phyloP scores from a whole-genome alignment of 2,888 invertebrate genomes.

The Dryobotodes eremita region DNA sequence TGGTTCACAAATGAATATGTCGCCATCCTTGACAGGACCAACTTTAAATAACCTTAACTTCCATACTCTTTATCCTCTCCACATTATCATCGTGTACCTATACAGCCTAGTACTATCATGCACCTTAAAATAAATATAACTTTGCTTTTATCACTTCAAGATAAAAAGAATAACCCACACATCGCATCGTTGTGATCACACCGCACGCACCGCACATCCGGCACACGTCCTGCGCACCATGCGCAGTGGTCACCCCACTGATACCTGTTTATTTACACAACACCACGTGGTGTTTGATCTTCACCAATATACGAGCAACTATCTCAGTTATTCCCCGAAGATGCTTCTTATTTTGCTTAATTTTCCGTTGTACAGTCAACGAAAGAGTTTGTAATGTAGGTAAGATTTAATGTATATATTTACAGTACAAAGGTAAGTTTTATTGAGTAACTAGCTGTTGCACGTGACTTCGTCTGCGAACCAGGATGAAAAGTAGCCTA shows the following conservation, averaged over 20 bases:
- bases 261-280: conserved; percentile 50
- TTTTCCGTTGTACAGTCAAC: background rate
- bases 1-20: background rate
- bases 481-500: no score
- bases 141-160: background rate
- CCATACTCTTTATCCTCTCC: background rate
- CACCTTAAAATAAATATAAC: background rate
- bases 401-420: background rate
- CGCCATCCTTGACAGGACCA: background rate
- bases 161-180: background rate
- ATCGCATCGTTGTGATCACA: background rate
- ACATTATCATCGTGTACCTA: background rate
- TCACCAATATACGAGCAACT: conserved; percentile 15
- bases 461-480: no score
- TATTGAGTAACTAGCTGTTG: no score
- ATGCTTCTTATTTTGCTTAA: background rate
- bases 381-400: background rate
- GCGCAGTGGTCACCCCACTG: conserved; percentile 19
- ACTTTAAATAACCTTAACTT: background rate
- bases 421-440: background rate
- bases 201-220: conserved; percentile 36
- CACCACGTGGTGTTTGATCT: conserved; percentile 59
- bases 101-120: background rate
- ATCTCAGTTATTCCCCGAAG: conserved; percentile 8
- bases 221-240: conserved; percentile 5